Percentiles rank a stretch among this genome's conserved stretches.
phyloP scores from a whole-genome alignment of 2,888 invertebrate genomes.

The Andrena camellia region DNA sequence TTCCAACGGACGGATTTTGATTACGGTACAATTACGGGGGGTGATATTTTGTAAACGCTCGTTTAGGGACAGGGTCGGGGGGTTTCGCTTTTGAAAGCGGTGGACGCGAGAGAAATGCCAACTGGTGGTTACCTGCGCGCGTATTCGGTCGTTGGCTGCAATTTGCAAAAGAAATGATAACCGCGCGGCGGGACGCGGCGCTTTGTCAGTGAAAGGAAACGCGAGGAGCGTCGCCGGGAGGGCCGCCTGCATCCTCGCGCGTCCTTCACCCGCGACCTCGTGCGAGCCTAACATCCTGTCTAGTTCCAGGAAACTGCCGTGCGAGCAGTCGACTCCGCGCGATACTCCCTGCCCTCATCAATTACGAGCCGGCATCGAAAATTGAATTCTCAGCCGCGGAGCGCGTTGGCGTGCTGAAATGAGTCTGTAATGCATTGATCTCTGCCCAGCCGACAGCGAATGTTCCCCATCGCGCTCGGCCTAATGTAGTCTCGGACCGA shows the following conservation, averaged over 20 bases:
- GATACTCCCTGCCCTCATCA: constrained; percentile 23
- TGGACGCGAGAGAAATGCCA: constrained; percentile 49
- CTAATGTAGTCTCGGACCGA: not conserved
- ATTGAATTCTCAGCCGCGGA: constrained; percentile 38
- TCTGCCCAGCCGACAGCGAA: not conserved
- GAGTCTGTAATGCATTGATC: not conserved
- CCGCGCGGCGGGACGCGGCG: constrained; percentile 28
- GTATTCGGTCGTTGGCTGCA: constrained; percentile 52
- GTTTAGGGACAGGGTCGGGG: constrained; percentile 5
- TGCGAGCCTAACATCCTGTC: constrained; percentile 62
- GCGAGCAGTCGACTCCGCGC: constrained; percentile 9
- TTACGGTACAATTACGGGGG: constrained; percentile 53
- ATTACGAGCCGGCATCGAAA: constrained; percentile 15
- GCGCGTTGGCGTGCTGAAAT: constrained; percentile 19
- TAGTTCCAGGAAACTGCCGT: constrained; percentile 52
- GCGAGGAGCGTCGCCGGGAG: constrained; percentile 56
- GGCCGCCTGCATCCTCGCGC: constrained; percentile 44
- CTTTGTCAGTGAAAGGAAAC: constrained; percentile 69
- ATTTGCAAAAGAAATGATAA: constrained; percentile 71
- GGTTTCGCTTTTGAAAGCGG: constrained; percentile 5
- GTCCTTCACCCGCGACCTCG: constrained; percentile 71
- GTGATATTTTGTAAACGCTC: constrained; percentile 52
- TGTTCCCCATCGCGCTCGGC: not conserved
- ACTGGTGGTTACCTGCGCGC: constrained; percentile 53
- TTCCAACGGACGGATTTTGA: constrained; percentile 45